Evolutionary conservation across 2,888 invertebrate genomes (phyloP), one percentile per base, ranked within the genome.

Genomic region (Tetrapedia diversipes): DNA sequence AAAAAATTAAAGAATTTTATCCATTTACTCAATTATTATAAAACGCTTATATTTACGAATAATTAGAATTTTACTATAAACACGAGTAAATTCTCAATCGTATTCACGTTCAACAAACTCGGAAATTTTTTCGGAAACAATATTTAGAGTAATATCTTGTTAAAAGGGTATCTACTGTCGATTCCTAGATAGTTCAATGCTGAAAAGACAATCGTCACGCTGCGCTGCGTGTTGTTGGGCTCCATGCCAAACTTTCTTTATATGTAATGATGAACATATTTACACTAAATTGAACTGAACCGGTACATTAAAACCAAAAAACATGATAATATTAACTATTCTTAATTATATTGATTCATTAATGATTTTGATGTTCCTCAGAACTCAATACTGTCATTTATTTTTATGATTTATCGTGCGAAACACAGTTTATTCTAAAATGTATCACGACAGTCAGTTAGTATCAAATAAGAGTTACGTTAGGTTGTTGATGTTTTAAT

Each of bases 171-270:
- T 72, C 54, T 16, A 11, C 29, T n/a, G 24, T 7, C 16, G 60
- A 69, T 70, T 51, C 63, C 61, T 60, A 63, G 72, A 43, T 34
- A 70, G 45, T 66, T 45, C 47, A 41, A 69, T 73, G 65, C 27
- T 64, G 34, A 19, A 39, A 11, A 59, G 27, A 49, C 37, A 49
- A 54, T 34, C 32, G 29, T 61, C 68, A 59, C 49, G 39, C n/a
- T n/a, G n/a, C n/a, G n/a, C n/a, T n/a, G n/a, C n/a, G n/a, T n/a
- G n/a, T 64, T 49, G 54, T 41, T 51, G 67, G 72, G 71, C 61
- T 45, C 29, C 19, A 45, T 69, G 79, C 78, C 77, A 75, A n/a
- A 79, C 75, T 71, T 61, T 71, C 53, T 78, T 53, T 53, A n/a
- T 27, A 14, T 34, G 56, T 60, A 29, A 43, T 59, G 39, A 37